Percentiles rank a stretch among this genome's conserved stretches.
phyloP scores from a whole-genome alignment of 2,113 vertebrate species.

The Empidonax traillii region DNA sequence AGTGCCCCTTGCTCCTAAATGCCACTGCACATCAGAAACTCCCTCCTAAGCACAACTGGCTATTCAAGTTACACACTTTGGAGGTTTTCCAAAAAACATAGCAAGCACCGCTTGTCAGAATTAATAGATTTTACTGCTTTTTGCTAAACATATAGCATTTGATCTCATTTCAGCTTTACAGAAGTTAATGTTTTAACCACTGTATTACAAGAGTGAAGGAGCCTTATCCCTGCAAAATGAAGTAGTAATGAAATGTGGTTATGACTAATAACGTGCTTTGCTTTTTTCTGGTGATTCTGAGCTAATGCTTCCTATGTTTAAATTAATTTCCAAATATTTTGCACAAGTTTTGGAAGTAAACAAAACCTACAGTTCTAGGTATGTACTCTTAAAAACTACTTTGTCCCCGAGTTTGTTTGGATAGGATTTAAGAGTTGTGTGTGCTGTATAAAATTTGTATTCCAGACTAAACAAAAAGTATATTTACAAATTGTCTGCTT shows the following conservation, averaged over 20 bases:
- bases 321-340: constrained; percentile 48
- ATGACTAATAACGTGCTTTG: not conserved
- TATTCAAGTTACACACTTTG: not conserved
- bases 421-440: constrained; percentile 10
- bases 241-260: not conserved
- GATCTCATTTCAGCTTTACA: not conserved
- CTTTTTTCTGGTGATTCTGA: not conserved
- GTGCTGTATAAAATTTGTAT: constrained; percentile 17
- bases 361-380: constrained; percentile 24
- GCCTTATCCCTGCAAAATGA: not conserved
- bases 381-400: not conserved
- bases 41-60: not conserved
- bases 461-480: constrained; percentile 46
- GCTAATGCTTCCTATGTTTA: constrained; percentile 45
- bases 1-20: not conserved
- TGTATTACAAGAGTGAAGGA: not conserved
- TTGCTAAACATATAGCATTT: not conserved
- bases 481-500: constrained; percentile 32
- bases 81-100: not conserved
- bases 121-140: not conserved
- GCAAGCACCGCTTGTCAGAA: not conserved
- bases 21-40: not conserved
- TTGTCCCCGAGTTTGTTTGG: constrained; percentile 22
- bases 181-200: not conserved
- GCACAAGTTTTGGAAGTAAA: not conserved